phyloP scores from a whole-genome alignment of 2,888 invertebrate species.

The Seira musarum region DNA sequence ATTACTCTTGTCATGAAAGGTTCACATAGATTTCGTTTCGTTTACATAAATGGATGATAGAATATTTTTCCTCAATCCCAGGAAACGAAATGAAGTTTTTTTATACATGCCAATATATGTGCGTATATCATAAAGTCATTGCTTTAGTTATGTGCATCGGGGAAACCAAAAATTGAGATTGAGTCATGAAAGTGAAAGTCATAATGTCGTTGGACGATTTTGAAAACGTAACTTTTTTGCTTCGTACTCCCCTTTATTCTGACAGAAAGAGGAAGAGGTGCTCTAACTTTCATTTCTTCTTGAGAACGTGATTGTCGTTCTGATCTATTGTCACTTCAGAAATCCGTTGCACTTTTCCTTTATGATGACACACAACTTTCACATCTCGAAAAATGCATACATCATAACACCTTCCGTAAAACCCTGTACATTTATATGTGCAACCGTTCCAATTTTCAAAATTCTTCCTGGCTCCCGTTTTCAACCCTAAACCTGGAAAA shows the following conservation, averaged over 20 bases:
- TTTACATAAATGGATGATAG: too few relatives aligned
- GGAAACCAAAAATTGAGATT: constrained; percentile 24
- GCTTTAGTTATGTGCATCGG: neutral
- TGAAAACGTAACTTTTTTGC: neutral
- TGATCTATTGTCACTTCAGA: constrained; percentile 40
- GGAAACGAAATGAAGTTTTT: too few relatives aligned
- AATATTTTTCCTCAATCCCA: too few relatives aligned
- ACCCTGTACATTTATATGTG: too few relatives aligned
- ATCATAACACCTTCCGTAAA: constrained; percentile 7
- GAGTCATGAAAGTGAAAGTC: constrained; percentile 57
- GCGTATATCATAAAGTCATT: neutral
- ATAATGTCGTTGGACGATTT: neutral
- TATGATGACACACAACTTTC: neutral
- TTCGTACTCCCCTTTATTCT: neutral
- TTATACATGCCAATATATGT: too few relatives aligned
- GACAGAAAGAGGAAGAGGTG: neutral
- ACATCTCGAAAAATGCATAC: neutral
- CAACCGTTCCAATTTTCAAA: neutral
- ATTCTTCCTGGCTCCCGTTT: constrained; percentile 17
- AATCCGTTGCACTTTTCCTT: constrained; percentile 22
- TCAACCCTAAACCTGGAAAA: constrained; percentile 60
- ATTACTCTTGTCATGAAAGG: too few relatives aligned
- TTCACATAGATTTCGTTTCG: too few relatives aligned
- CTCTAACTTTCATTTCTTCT: neutral
- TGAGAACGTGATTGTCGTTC: neutral